Percentiles rank a stretch among this genome's conserved stretches.
Conservation (phyloP, 2,113 vertebrate species). For the Phalacrocorax carbo region DNA sequence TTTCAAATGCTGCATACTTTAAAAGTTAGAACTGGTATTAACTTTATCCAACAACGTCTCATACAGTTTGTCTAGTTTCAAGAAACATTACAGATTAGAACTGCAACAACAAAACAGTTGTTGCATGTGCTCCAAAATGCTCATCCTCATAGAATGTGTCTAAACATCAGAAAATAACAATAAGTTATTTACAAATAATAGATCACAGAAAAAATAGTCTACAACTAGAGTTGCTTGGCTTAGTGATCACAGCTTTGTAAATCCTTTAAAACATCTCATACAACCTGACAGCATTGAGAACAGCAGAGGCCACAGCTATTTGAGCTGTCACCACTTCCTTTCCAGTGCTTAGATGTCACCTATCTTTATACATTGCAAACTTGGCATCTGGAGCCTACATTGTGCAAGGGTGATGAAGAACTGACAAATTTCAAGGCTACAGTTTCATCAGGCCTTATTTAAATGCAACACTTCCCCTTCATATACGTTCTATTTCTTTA, state of each 20-base stretch:
- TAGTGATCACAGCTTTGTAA: neutral
- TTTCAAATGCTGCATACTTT: neutral
- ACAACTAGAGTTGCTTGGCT: neutral
- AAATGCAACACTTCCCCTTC: neutral
- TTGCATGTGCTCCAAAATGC: neutral
- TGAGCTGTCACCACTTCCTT: neutral
- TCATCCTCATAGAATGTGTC: neutral
- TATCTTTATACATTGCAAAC: neutral
- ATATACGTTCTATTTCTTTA: neutral
- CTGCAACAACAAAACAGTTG: neutral
- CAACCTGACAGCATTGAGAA: neutral
- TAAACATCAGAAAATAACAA: neutral
- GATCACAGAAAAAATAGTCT: neutral
- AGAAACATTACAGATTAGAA: neutral
- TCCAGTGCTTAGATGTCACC: neutral
- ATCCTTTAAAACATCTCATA: neutral
- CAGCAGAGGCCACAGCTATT: neutral
- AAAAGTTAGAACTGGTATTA: neutral
- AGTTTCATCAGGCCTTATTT: neutral
- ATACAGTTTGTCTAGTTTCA: neutral
- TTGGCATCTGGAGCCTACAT: neutral
- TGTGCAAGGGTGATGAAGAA: neutral
- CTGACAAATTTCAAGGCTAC: neutral
- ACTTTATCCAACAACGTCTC: neutral
- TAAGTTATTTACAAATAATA: neutral